Evolutionary conservation across 1,140 invertebrate genomes (phyloP), one percentile per base, ranked within the genome.

Genomic region (Daktulosphaira vitifoliae): DNA sequence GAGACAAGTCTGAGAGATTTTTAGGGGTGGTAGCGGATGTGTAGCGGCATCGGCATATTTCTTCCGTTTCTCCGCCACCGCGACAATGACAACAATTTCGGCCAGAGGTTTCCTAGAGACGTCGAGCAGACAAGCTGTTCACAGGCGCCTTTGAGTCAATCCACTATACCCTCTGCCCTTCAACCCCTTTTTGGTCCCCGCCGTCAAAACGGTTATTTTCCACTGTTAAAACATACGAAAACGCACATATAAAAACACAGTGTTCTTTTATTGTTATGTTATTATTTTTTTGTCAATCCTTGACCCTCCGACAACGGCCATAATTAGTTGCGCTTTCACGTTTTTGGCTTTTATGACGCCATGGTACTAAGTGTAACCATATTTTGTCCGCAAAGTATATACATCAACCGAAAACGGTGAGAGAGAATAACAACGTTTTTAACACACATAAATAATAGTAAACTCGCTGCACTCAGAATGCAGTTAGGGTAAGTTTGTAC

Each of bases 261-360:
- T 5, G 26, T 22, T 16, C 46, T 16, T 54, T 39, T 39, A 20
- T 23, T 39, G 16, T 11, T 54, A 15, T 39, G 22, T 39, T 23
- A 38, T 54, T 54, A 22, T 39, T 20, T 11, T 33, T 33, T 33
- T 33, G 29, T 6, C 29, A 33, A 33, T 11, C 29, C 29, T n/a
- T 38, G 37, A 44, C 54, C 54, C 37, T 59, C 9, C 39, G 54
- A 18, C 49, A n/a, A 18, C 49, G 22, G 22, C 16, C 20, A 44
- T 38, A 59, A 59, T 59, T 59, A 59, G 54, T 59, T 44, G 54
- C 54, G 54, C 54, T 59, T 59, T 59, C 42, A 59, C 39, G 54
- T 44, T 59, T 59, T 33, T 44, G 54, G 37, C 52, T 54, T 54
- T 38, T 37, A 37, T 54, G 33, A 54, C 20, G 52, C 52, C 16